Evolutionary conservation across 2,797 vertebrate species (phyloP), one percentile per base, ranked within the genome.

Genomic region (Lacerta viridis): DNA sequence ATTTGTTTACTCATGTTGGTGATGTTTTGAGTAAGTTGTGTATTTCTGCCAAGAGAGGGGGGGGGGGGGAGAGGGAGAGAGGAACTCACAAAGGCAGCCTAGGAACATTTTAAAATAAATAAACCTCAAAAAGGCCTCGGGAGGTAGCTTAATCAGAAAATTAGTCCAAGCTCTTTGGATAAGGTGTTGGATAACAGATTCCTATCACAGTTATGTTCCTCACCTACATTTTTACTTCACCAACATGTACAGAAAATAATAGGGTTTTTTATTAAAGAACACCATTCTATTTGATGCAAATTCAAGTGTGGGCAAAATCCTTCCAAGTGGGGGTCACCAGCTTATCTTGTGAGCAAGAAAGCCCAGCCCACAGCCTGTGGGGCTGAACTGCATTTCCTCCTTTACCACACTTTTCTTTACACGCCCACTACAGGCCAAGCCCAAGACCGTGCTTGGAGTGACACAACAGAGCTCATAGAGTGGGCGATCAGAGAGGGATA

Each of bases 91-190:
- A 72, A 33, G 23, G 33, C 33, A 72, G 33, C 17, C 71, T 72
- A 33, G n/a, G 7, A 7, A 17, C 13, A 64, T 23, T 64, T 64
- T 23, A 64, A 64, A 64, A 64, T 64, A 64, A 64, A 7, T 23
- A 33, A 50, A 29, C 46, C 79, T 81, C 23, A 66, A 78, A 33
- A 9, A 36, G 9, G 7, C 39, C 71, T 33, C 23, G 36, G 17
- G 8, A 83, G 80, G 43, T 33, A 66, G 80, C 55, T 29, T 50
- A 83, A 66, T 82, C 72, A 50, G 86, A 68, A 80, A 69, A 66
- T 71, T 36, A 71, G 13, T 27, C 61, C 66, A 10, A n/a, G 41
- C 23, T 46, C 20, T 46, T 50, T 66, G 29, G 29, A 88, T 13
- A 11, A 46, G 27, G 10, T 36, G 39, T 17, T 61, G 13, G 43